Conservation (phyloP, 1,140 invertebrate genomes). For the Delia radicum region DNA sequence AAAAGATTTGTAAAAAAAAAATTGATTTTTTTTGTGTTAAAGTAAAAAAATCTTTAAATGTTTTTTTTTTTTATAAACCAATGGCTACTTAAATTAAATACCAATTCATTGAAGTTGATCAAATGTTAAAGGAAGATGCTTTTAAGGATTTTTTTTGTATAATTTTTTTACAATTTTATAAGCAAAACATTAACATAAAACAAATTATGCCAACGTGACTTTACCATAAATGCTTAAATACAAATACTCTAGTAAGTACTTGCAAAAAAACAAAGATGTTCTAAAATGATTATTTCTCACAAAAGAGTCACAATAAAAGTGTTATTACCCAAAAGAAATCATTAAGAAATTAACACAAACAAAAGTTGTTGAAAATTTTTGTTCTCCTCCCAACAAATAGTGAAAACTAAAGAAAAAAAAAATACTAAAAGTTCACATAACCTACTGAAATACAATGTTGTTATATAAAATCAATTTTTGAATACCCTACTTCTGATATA, state of each 20-base stretch:
- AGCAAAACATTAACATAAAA: conserved; percentile 53
- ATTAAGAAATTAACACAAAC: not conserved
- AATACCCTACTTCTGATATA: not conserved
- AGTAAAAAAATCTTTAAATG: not conserved
- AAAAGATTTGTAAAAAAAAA: not conserved
- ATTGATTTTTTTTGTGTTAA: not conserved
- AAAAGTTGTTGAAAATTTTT: not conserved
- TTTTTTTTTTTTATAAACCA: conserved; percentile 35
- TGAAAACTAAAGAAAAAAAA: not conserved
- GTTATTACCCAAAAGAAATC: not conserved
- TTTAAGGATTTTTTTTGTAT: conserved; percentile 30
- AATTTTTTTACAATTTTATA: conserved; percentile 45
- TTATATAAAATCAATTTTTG: conserved; percentile 8
- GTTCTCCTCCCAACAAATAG: not conserved
- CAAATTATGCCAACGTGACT: conserved; percentile 55
- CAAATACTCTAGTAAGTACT: not conserved
- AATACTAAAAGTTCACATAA: not conserved
- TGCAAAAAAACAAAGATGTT: not conserved
- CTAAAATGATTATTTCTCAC: not conserved
- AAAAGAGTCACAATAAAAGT: not conserved
- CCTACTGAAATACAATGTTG: not conserved
- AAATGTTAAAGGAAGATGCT: conserved; percentile 38
- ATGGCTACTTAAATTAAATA: conserved; percentile 53
- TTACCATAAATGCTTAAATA: conserved; percentile 46
- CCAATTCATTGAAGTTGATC: conserved; percentile 47